Evolutionary conservation across 2,888 invertebrate species (phyloP).

Genomic region (Eupithecia abbreviata): DNA sequence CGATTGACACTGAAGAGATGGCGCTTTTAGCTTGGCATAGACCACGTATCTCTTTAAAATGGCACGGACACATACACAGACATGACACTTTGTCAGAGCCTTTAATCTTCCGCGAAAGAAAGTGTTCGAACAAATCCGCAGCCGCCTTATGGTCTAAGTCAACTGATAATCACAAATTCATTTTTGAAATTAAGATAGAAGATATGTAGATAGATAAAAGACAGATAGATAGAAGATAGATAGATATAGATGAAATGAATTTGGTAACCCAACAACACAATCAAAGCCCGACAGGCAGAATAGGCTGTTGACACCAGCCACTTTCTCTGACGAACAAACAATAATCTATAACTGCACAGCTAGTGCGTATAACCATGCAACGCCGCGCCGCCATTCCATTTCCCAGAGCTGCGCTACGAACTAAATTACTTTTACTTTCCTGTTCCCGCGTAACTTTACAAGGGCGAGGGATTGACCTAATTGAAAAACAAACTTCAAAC

Average conservation of each 20-base stretch:
- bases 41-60: no score
- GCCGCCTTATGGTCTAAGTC: no score
- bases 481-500: slow-evolving; percentile 15
- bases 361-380: slow-evolving; percentile 21
- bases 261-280: not conserved
- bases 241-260: not conserved
- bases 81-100: no score
- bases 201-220: no score
- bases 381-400: slow-evolving; percentile 21
- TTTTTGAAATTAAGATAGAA: no score
- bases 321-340: slow-evolving; percentile 30
- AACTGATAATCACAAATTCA: no score
- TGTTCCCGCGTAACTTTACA: slow-evolving; percentile 27
- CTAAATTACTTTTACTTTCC: slow-evolving; percentile 35
- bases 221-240: no score
- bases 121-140: no score
- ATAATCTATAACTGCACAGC: slow-evolving; percentile 9
- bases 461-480: slow-evolving; percentile 31
- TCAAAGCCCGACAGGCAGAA: not conserved
- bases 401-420: slow-evolving; percentile 28
- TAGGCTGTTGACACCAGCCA: slow-evolving; percentile 10
- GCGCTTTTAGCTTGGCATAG: no score
- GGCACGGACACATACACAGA: no score
- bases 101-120: no score
- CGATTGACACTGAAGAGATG: no score